Evolutionary conservation across 2,113 vertebrate species (phyloP).

Genomic region (Zosterops hypoxanthus): DNA sequence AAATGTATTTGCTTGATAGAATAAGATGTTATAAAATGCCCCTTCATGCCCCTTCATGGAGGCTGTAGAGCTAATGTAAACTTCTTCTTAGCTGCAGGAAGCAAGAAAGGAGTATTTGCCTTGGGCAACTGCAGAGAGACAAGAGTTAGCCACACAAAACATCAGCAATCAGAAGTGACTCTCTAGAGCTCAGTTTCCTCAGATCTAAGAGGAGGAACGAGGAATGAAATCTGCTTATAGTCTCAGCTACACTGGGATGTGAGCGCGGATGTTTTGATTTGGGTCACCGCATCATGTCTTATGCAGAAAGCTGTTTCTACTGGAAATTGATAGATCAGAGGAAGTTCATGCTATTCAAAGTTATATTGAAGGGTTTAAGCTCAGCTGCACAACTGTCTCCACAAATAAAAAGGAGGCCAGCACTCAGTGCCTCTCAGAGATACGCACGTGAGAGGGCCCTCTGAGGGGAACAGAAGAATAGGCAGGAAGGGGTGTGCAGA

Average conservation of each 20-base stretch:
- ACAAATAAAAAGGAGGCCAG: not conserved
- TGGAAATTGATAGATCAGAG: not conserved
- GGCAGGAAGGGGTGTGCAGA: slow-evolving; percentile 30
- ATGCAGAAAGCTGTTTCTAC: not conserved
- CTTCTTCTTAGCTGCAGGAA: not conserved
- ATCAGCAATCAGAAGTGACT: not conserved
- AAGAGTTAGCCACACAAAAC: not conserved
- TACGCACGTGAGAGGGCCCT: not conserved
- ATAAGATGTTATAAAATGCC: not conserved
- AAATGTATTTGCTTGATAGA: not conserved
- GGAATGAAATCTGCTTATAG: not conserved
- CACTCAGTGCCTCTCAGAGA: not conserved
- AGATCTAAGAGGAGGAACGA: not conserved
- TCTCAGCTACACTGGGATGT: not conserved
- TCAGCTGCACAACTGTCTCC: not conserved
- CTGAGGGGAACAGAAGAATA: not conserved
- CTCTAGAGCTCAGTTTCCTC: not conserved
- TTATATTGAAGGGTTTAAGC: not conserved
- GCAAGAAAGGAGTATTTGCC: not conserved
- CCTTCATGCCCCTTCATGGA: not conserved
- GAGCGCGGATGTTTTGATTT: not conserved
- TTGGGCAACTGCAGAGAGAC: not conserved
- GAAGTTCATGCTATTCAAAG: not conserved
- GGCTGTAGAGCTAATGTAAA: not conserved
- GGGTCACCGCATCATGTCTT: not conserved